Percentiles rank a stretch among this genome's conserved stretches.
Conservation (phyloP, 2,113 vertebrate species). For the Nesogale talazaci region DNA sequence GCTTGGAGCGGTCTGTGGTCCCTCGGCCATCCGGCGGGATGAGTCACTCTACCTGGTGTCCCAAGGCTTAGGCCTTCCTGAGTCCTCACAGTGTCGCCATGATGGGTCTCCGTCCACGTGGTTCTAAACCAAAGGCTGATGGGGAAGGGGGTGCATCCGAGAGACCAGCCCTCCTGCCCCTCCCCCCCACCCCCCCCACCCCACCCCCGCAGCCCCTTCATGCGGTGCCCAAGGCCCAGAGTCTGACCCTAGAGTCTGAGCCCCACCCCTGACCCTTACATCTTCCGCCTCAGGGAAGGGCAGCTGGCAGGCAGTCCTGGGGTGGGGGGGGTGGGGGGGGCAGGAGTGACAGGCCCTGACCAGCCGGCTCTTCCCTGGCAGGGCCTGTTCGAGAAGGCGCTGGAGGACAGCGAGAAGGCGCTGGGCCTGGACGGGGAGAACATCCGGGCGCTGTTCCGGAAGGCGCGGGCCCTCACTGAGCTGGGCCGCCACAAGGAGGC, state of each 20-base stretch:
- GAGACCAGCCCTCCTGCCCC: neutral
- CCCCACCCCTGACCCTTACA: neutral
- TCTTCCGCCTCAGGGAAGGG: neutral
- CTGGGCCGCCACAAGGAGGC: constrained; percentile 93
- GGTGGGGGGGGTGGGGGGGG: accelerated
- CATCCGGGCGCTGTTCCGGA: constrained; percentile 91
- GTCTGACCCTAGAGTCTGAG: neutral
- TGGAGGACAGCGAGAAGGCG: constrained; percentile 92
- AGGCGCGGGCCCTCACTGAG: constrained; percentile 93
- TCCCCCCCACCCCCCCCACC: no score
- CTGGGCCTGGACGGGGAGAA: constrained; percentile 90
- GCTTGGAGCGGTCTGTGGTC: neutral
- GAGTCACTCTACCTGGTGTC: no score
- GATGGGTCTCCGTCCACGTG: accelerated
- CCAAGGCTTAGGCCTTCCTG: no score
- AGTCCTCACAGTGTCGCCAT: no score
- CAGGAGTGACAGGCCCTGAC: accelerated
- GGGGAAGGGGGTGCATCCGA: accelerated
- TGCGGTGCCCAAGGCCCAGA: neutral
- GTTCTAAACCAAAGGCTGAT: neutral
- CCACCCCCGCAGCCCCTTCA: neutral
- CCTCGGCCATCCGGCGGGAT: neutral
- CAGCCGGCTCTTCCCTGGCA: constrained; percentile 65
- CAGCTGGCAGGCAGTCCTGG: neutral
- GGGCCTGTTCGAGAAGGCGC: constrained; percentile 89